Base-by-base conservation (phyloP, 2,113 vertebrate genomes). In the Pachypanchax playfairii region DNA sequence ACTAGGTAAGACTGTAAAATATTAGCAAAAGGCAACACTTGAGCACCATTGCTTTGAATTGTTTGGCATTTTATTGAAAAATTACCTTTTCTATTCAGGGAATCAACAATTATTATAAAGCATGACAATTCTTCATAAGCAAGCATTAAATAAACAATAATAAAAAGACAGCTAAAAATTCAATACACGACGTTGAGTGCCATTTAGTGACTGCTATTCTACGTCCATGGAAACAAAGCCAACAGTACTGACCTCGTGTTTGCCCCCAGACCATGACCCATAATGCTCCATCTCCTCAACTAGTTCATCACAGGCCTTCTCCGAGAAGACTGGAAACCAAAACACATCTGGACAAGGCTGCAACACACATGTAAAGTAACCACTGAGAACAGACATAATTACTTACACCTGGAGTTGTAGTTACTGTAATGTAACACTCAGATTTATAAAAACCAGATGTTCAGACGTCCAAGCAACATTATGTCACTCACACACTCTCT, bases 311-410 rank as follows among this genome's bases (percentile, higher is more conserved):
- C 97, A 99, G 52, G 93, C 94, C 49, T 91, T 65, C 52, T 94
- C 94, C 25, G 96, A 94, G 85, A 99, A 92, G 76, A 98, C 93
- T 4, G 97, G 97, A 82, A 99, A 99, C 97, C 97, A 99, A 89
- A 95, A 99, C 14, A 99, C 97, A 93, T 99, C 97, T 79, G 97
- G 94, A 82, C 97, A 98, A 0, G 97, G 97, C 97, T 98, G 82
- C 21, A 89, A 88, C 6, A 65, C 64, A 79, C 17, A 21, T 17
- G 22, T n/a, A 36, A 28, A 57, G 47, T 50, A 26, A 26, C 67
- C 1, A 6, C 35, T 49, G 73, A 75, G 56, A 65, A 62, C 26
- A 73, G 33, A 65, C 24, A 31, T 66, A 48, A 70, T 71, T 52
- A 76, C 56, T 43, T 57, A 54, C 46, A 60, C 42, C 42, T 58